Evolutionary conservation across 2,113 vertebrate species (phyloP), one percentile per base, ranked within the genome.

Genomic region (Passer domesticus): DNA sequence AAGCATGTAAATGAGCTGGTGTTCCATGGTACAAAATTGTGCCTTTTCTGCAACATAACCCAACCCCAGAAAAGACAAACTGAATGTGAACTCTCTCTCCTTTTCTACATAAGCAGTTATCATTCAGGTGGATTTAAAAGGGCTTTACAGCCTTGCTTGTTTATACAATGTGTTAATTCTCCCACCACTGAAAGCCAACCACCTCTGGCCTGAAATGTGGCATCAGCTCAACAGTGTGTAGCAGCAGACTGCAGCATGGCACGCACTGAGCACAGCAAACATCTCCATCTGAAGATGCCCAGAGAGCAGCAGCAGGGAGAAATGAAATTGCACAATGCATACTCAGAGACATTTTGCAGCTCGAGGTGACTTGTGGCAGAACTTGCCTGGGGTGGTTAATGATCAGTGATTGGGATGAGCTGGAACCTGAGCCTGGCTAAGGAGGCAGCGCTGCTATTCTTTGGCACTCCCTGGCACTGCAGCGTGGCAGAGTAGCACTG

Each of bases 91-190:
- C 37, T 72, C 15, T 9, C 47, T 62, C 20, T 83, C 47, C 37
- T 84, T 79, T 43, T n/a, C 69, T 91, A 39, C 28, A 50, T 33
- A 63, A 82, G 70, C 49, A 74, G 37, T 90, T 95, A 94, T 96
- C 70, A 90, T 95, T 89, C 49, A 62, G 90, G 50, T 84, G 53
- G 83, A 75, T 89, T 96, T 93, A 72, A 82, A 95, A 76, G 60
- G 52, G 16, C 56, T 96, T 96, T 95, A 58, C 52, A 83, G 83
- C 56, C 50, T 46, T 13, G 12, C 56, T 95, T 9, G 0, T 68
- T 94, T 82, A 86, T 94, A 81, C 79, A 88, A 20, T 62, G 73
- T 90, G 93, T 81, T 90, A 93, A 95, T 87, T 92, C 88, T 91
- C 49, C 43, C 1, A 6, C 41, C 37, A 30, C 79, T 83, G 93